Base-by-base conservation (phyloP, 2,888 invertebrate genomes). In the Macrophya alboannulata region DNA sequence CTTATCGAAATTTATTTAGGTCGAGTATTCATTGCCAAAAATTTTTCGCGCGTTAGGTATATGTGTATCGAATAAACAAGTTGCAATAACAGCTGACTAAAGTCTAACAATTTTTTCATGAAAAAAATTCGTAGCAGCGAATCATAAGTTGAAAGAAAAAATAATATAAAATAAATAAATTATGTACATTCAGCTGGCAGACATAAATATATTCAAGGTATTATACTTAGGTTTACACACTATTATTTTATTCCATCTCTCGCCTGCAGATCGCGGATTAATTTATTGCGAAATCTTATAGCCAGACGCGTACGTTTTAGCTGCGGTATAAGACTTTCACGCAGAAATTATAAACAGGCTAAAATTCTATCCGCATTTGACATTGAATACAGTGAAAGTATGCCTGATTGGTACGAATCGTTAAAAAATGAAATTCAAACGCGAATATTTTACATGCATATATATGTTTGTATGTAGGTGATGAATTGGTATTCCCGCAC, bases 341-440 rank as follows among this genome's bases (percentile, higher is more conserved):
- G 21, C 72, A 74, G 15, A 77, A 55, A 55, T 74, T n/a, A 17
- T 15, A 5, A 55, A 17, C 31, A 51, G 9, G 2, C 37, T 31
- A 5, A 25, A 21, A 72, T 72, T 45, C 5, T 55, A 31, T n/a
- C 43, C 37, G 51, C 31, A n/a, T 55, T 55, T 51, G 31, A 55
- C 55, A 77, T 77, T 77, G 51, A 77, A 77, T 55, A 12, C 17
- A 77, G 31, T 51, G 55, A 77, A 77, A 77, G 77, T 77, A 37
- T 10, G n/a, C 5, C 6, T 31, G 4, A 74, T 45, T 12, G n/a
- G 4, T 45, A 43, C n/a, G n/a, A 72, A 45, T 45, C 45, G 25
- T 1, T 74, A 5, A 74, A 21, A 25, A 74, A 15, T 45, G 8
- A 1, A 43, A 21, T 74, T 15, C 12, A 3, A 74, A 25, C 37